Evolutionary conservation across 2,797 vertebrate genomes (phyloP), one percentile per base, ranked within the genome.

Genomic region (Peromyscus nudipes): DNA sequence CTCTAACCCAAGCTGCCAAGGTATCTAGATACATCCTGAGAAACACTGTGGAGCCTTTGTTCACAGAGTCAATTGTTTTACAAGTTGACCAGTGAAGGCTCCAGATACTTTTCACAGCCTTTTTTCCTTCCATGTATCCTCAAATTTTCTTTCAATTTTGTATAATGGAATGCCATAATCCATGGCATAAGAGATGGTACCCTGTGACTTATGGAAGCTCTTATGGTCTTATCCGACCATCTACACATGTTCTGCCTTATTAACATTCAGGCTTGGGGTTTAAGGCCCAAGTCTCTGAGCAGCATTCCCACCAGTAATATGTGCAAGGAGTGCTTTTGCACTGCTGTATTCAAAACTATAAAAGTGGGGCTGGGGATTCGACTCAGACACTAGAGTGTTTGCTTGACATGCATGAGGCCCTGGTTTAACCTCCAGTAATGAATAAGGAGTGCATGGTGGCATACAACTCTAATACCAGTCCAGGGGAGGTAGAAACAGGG

Each of bases 211-310:
- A 93, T 14, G 60, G 82, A 96, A 76, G 96, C 46, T 0, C 89
- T 94, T 71, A n/a, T 1, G 49, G 60, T 37, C 64, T 92, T 95
- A 81, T 57, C 92, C 90, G 79, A 94, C 96, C 93, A 96, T 49
- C 37, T 94, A 84, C 31, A 92, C 90, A 60, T 23, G 6, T 13
- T 91, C 43, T 77, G 17, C 8, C 65, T 92, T 95, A 31, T 92
- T 95, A 57, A 82, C 69, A 52, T 5, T 71, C 62, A 46, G 65
- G 43, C 37, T 94, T 52, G 65, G 19, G 89, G 81, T 94, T 76
- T 21, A 94, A 96, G 98, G 97, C 89, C 89, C n/a, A 13, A 91
- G 81, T 12, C 52, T 77, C 65, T 93, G 94, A 97, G 95, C 91
- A 97, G 86, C 23, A 92, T 11, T 52, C 69, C 16, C n/a, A 49